Evolutionary conservation across 2,888 invertebrate genomes (phyloP).

Genomic region (Arenicola marina): DNA sequence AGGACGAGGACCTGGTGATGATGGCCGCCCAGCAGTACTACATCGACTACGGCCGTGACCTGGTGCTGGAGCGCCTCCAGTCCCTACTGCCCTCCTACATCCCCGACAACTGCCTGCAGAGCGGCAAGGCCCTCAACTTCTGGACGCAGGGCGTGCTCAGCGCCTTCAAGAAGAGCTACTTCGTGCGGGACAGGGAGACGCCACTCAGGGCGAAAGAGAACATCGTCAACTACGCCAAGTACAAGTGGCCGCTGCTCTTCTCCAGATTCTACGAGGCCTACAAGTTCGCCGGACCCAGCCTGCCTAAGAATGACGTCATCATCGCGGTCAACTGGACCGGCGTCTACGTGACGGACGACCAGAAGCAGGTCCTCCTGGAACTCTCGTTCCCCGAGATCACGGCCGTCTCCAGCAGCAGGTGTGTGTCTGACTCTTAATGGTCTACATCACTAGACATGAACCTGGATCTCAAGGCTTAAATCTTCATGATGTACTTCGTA

Average conservation of each 20-base stretch:
- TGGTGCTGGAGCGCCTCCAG: slow-evolving; percentile 86
- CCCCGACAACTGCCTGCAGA: slow-evolving; percentile 71
- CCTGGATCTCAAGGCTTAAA: too few species aligned
- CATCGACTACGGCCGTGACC: slow-evolving; percentile 88
- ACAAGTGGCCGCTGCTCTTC: slow-evolving; percentile 97
- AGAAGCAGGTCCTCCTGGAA: slow-evolving; percentile 96
- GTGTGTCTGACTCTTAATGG: neutral
- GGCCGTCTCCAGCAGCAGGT: slow-evolving; percentile 70
- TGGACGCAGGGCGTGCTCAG: slow-evolving; percentile 44
- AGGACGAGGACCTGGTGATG: slow-evolving; percentile 96
- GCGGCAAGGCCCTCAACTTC: slow-evolving; percentile 39
- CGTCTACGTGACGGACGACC: slow-evolving; percentile 98
- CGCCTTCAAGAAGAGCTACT: slow-evolving; percentile 73
- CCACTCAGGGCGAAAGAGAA: slow-evolving; percentile 70
- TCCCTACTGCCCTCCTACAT: slow-evolving; percentile 92
- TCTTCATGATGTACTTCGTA: too few species aligned
- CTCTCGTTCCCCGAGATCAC: slow-evolving; percentile 99
- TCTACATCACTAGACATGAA: too few species aligned
- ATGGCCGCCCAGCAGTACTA: slow-evolving; percentile 99
- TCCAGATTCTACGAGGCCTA: slow-evolving; percentile 98
- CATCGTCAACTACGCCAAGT: slow-evolving; percentile 97
- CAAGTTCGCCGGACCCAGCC: slow-evolving; percentile 82
- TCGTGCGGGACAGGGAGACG: slow-evolving; percentile 86
- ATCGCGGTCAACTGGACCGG: slow-evolving; percentile 99
- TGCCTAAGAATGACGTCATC: slow-evolving; percentile 99